Percentiles rank a stretch among this genome's conserved stretches.
Conservation (phyloP, 2,113 vertebrate genomes). For the Hymenochirus boettgeri region DNA sequence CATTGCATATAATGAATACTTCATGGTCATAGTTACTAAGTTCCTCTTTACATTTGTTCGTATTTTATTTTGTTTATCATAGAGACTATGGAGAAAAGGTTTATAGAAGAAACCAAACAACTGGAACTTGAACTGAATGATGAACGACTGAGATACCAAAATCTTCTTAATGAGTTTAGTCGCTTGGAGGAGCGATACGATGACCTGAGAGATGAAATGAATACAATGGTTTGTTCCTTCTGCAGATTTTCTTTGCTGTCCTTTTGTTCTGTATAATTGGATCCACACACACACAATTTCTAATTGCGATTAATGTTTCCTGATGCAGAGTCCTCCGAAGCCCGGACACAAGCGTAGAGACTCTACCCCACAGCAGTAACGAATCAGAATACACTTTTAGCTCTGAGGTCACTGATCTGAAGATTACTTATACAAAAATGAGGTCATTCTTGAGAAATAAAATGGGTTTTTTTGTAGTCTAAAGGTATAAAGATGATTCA, state of each 20-base stretch:
- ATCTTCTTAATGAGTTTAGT: conserved; percentile 91
- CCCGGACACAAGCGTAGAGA: conserved; percentile 91
- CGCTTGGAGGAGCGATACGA: conserved; percentile 93
- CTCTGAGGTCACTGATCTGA: conserved; percentile 89
- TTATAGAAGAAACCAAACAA: conserved; percentile 87
- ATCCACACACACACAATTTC: too few relatives aligned
- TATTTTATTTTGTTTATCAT: conserved; percentile 4
- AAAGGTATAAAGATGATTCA: too few relatives aligned
- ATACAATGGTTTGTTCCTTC: conserved; percentile 57
- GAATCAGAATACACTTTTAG: conserved; percentile 93
- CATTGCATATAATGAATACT: too few relatives aligned
- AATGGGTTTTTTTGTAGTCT: too few relatives aligned
- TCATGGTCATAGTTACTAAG: too few relatives aligned
- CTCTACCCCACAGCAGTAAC: conserved; percentile 96
- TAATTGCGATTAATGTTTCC: too few relatives aligned
- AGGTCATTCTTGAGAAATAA: conserved; percentile 80
- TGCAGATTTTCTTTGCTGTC: too few relatives aligned
- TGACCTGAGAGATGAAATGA: conserved; percentile 88
- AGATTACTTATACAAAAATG: conserved; percentile 70
- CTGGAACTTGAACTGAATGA: conserved; percentile 91
- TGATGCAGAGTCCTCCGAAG: conserved; percentile 75
- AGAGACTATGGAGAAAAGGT: conserved; percentile 86
- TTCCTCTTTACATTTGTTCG: too few relatives aligned
- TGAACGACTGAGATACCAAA: conserved; percentile 92
- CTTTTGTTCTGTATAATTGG: not conserved